Evolutionary conservation across 2,797 vertebrate species (phyloP).

Genomic region (Intellagama lesueurii): DNA sequence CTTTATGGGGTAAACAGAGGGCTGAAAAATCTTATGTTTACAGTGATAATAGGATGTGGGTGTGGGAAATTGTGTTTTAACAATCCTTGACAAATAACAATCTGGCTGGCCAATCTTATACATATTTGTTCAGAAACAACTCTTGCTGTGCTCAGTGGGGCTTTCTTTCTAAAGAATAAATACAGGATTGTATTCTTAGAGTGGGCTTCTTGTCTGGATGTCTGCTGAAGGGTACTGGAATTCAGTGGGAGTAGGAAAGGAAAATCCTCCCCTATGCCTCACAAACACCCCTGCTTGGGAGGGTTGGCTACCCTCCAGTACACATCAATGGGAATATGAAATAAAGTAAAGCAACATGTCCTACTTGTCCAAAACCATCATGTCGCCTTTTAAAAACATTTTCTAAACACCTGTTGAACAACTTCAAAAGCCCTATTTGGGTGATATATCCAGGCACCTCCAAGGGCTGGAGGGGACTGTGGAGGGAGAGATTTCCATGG

Average conservation of each 20-base stretch:
- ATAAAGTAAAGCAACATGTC: constrained; percentile 55
- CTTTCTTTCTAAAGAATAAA: too few relatives aligned
- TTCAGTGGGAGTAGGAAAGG: too few relatives aligned
- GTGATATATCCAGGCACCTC: not conserved
- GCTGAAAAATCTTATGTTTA: not conserved
- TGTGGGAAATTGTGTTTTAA: not conserved
- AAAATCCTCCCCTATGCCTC: too few relatives aligned
- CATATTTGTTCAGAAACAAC: too few relatives aligned
- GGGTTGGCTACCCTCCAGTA: constrained; percentile 68
- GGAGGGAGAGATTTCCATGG: not conserved
- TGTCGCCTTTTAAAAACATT: not conserved
- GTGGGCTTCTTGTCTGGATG: too few relatives aligned
- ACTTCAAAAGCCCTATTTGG: not conserved
- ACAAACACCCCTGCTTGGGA: constrained; percentile 23
- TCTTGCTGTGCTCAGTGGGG: too few relatives aligned
- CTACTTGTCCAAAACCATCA: not conserved
- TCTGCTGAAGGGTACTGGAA: too few relatives aligned
- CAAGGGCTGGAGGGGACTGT: not conserved
- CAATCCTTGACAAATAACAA: too few relatives aligned
- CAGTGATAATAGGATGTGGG: not conserved
- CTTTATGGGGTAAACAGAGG: not conserved
- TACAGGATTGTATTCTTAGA: too few relatives aligned
- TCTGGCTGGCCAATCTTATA: too few relatives aligned
- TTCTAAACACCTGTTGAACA: not conserved
- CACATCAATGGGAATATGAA: constrained; percentile 61